Conservation (phyloP, 2,888 invertebrate species). For the Bembecia ichneumoniformis region DNA sequence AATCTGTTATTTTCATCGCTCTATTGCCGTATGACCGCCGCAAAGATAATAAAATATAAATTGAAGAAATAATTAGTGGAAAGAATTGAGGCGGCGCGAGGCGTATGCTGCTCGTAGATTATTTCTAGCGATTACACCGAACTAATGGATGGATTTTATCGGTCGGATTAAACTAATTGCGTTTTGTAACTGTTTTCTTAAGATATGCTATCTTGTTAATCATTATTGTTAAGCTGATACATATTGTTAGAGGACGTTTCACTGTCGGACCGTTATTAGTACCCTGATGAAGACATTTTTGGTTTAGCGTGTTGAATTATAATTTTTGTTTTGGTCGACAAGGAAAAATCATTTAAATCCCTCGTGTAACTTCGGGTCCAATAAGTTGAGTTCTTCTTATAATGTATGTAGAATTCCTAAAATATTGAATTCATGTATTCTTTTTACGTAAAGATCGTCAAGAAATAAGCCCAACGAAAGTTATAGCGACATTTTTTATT, state of each 20-base stretch:
- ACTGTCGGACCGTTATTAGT: neutral
- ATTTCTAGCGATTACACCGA: slow-evolving; percentile 32
- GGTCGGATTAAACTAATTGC: slow-evolving; percentile 47
- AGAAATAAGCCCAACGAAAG: too few relatives aligned
- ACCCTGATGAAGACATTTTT: too few relatives aligned
- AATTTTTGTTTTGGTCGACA: too few relatives aligned
- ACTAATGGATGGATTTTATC: slow-evolving; percentile 47
- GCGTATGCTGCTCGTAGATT: slow-evolving; percentile 18
- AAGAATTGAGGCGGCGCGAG: slow-evolving; percentile 16
- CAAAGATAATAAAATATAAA: slow-evolving; percentile 27
- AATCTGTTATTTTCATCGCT: slow-evolving; percentile 11
- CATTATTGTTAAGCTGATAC: neutral
- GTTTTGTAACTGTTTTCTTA: slow-evolving; percentile 39
- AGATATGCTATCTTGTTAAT: slow-evolving; percentile 10
- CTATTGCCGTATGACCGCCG: slow-evolving; percentile 14
- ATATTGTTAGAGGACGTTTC: neutral
- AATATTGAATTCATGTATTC: too few relatives aligned
- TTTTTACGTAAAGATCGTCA: too few relatives aligned
- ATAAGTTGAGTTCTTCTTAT: too few relatives aligned
- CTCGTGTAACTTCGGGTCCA: too few relatives aligned
- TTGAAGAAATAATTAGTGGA: slow-evolving; percentile 33
- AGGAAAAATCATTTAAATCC: too few relatives aligned
- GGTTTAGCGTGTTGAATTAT: too few relatives aligned
- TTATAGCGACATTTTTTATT: too few relatives aligned
- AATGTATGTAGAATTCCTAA: too few relatives aligned